A percentile compares a stretch with the other conserved stretches of the same genome.
Conservation (phyloP, 2,113 vertebrate genomes). For the Microcebus lehilahytsara region DNA sequence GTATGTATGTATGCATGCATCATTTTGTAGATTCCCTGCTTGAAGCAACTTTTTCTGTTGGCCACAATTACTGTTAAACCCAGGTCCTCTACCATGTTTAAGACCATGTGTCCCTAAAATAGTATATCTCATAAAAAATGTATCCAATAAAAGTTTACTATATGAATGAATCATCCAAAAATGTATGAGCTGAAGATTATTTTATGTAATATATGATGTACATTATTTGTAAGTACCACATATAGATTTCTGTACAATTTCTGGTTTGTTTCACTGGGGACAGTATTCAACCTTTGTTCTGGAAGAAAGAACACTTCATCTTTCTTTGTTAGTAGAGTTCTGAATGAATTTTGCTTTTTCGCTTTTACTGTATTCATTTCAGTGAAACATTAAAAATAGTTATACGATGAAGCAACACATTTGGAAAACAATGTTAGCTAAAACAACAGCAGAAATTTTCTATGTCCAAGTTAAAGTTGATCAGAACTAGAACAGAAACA, state of each 20-base stretch:
- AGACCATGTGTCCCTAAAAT: not conserved
- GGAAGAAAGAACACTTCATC: not conserved
- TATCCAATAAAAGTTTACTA: not conserved
- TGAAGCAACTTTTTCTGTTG: not conserved
- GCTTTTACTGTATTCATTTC: not conserved
- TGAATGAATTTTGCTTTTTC: not conserved
- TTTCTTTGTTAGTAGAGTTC: not conserved
- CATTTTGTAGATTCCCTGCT: constrained; percentile 14
- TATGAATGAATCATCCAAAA: constrained; percentile 21
- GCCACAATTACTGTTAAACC: not conserved
- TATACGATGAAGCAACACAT: not conserved
- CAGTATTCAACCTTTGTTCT: not conserved
- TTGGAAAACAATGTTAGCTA: not conserved
- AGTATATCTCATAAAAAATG: not conserved
- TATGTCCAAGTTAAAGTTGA: not conserved
- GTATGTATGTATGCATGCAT: not conserved
- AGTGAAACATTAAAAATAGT: not conserved
- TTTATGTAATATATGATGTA: not conserved
- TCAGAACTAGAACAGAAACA: not conserved
- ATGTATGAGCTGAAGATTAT: not conserved
- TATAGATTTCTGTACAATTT: not conserved
- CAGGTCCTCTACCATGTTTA: not conserved
- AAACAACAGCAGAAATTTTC: not conserved
- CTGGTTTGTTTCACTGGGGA: not conserved
- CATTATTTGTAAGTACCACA: not conserved